A percentile compares a stretch with the other conserved stretches of the same genome.
These are phyloP conservation scores for Psephotus haematonotus DNA, from an alignment of 2,113 vertebrate species.

Conservation along the genomic window DNA sequence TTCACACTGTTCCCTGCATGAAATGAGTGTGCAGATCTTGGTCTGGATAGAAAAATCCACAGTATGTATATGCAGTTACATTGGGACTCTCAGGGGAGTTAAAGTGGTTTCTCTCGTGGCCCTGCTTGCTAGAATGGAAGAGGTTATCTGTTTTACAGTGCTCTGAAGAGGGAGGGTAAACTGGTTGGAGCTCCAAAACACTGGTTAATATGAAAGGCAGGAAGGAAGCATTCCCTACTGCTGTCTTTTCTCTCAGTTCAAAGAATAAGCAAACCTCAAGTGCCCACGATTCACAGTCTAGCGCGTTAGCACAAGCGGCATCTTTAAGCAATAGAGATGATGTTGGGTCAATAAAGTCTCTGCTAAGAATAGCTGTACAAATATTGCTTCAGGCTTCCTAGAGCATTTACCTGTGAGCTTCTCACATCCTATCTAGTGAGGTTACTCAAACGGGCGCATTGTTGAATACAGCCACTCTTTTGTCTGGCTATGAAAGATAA, in stretches of 20 bases:
- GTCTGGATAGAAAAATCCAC: not conserved
- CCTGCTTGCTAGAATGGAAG: not conserved
- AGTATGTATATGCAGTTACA: not conserved
- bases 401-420: not conserved
- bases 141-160: not conserved
- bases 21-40: not conserved
- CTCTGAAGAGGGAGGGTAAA: not conserved
- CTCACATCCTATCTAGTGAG: not conserved
- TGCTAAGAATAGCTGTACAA: conserved; percentile 27
- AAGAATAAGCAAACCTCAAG: not conserved
- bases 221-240: not conserved
- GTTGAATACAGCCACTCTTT: not conserved
- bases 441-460: not conserved
- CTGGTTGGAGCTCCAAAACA: not conserved
- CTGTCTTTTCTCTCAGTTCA: not conserved
- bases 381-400: not conserved
- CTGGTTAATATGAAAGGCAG: not conserved
- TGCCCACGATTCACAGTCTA: not conserved
- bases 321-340: not conserved
- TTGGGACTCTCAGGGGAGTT: not conserved
- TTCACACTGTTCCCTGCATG: not conserved
- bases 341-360: not conserved
- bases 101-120: not conserved
- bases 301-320: not conserved
- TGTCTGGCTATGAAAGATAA: not conserved